Evolutionary conservation across 2,113 vertebrate species (phyloP), one percentile per base, ranked within the genome.

Genomic region (Puffinus mauretanicus): DNA sequence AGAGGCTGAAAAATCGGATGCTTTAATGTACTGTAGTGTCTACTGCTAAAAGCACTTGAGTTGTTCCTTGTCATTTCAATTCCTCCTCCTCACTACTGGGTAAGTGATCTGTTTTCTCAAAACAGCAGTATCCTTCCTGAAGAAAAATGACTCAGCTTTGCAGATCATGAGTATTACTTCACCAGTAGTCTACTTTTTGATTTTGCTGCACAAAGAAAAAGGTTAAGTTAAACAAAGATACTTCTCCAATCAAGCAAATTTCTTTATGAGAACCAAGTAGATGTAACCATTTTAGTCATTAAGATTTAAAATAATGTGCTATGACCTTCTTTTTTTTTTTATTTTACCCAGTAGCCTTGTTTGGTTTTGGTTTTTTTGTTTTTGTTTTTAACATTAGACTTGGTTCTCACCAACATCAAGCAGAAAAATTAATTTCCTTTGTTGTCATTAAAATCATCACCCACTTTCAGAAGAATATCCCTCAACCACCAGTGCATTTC

Each of bases 131-230:
- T 86, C 93, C 96, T 97, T 98, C 95, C 93, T 96, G 92, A 97
- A 97, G 86, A 76, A 97, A 92, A 95, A 94, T 97, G 97, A 98
- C 97, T 97, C 97, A 98, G 95, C 93, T 98, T 96, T 97, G 96
- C 96, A 97, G 95, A 97, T 93, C 91, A 94, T 77, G 89, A 81
- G 84, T 34, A 84, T 90, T 94, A 95, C 79, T 90, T 85, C 92
- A 96, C 79, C 94, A 90, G 75, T 78, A 77, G 87, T 95, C 93
- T 87, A 86, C 85, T 94, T 96, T 84, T 54, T 65, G 24, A 91
- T 94, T 91, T 77, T 8, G 42, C 81, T 19, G 88, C 69, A 82
- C 72, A 25, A 15, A 94, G 54, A 90, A 94, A 96, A 94, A 95
- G 46, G 44, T 38, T 62, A 86, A 94, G 57, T 82, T 83, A 78